phyloP scores from a whole-genome alignment of 2,797 vertebrate genomes.

The Acomys russatus region DNA sequence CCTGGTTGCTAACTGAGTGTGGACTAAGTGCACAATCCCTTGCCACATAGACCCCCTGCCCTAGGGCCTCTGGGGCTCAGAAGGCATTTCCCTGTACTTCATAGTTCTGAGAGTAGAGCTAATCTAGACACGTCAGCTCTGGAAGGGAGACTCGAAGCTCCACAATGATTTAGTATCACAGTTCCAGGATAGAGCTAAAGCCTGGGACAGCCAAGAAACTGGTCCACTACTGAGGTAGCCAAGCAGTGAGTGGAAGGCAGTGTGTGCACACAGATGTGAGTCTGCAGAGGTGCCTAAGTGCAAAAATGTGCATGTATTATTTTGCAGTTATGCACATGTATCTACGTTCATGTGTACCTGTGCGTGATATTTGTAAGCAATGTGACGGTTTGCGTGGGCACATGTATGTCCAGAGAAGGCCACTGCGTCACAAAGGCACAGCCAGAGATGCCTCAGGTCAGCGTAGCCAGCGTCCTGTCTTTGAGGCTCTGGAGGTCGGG shows the following conservation, averaged over 20 bases:
- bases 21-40: accelerated
- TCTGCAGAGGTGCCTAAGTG: background rate
- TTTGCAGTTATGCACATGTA: background rate
- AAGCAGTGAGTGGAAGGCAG: background rate
- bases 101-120: background rate
- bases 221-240: background rate
- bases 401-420: background rate
- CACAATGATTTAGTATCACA: background rate
- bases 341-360: background rate
- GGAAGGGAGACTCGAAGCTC: background rate
- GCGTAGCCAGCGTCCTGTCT: background rate
- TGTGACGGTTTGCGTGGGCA: background rate
- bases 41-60: background rate
- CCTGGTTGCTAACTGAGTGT: background rate
- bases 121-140: background rate
- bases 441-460: background rate
- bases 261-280: background rate
- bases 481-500: background rate
- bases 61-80: background rate
- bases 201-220: background rate
- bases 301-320: background rate
- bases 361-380: background rate
- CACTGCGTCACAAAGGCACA: background rate
- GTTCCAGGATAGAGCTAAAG: background rate
- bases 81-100: background rate